Conservation (phyloP, 2,113 vertebrate genomes). For the Hydrochoerus hydrochaeris region DNA sequence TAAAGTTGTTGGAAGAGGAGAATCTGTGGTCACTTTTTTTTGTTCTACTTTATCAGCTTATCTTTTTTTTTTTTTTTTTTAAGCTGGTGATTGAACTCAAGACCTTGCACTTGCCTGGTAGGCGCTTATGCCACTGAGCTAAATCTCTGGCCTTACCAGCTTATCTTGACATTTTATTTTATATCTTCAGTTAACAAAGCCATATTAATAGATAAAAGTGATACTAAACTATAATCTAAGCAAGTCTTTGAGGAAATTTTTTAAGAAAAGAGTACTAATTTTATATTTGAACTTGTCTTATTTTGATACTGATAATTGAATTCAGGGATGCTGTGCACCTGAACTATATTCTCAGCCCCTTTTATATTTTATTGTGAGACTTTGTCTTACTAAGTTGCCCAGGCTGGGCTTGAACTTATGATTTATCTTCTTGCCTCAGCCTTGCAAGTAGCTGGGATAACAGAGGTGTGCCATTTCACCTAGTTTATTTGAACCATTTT, state of each 20-base stretch:
- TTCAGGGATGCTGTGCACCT: not conserved
- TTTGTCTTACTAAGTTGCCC: not conserved
- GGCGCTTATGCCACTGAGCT: too few relatives aligned
- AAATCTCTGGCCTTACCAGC: not conserved
- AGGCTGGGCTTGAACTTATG: not conserved
- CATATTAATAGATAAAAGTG: not conserved
- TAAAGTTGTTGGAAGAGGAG: not conserved
- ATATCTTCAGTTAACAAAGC: not conserved
- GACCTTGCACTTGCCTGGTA: too few relatives aligned
- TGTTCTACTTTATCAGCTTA: slow-evolving; percentile 19
- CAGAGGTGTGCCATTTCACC: not conserved
- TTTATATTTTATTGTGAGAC: not conserved
- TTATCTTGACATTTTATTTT: slow-evolving; percentile 33
- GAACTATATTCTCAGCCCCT: not conserved
- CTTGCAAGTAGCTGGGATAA: not conserved
- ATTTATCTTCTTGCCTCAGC: not conserved
- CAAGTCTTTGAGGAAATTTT: not conserved
- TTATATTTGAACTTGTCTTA: not conserved
- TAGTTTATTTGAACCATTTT: not conserved
- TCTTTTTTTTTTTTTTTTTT: not conserved
- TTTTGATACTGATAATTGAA: not conserved
- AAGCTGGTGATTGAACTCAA: too few relatives aligned
- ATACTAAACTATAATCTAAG: not conserved
- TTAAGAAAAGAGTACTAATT: not conserved
- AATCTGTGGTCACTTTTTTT: slow-evolving; percentile 10